These are phyloP conservation scores for Cephalopterus ornatus DNA, from an alignment of 2,113 vertebrate genomes.

Conservation along the genomic window DNA sequence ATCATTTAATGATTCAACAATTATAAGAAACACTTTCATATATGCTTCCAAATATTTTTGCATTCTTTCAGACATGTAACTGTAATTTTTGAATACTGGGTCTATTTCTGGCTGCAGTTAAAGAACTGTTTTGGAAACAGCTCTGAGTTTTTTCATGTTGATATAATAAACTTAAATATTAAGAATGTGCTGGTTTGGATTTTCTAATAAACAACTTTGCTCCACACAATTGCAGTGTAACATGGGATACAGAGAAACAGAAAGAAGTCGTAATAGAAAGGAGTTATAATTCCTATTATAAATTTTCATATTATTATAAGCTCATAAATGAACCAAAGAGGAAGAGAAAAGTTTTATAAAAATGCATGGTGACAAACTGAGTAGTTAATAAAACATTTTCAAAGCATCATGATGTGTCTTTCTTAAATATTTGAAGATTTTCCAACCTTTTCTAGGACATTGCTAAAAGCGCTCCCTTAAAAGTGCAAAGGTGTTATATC, in stretches of 20 bases:
- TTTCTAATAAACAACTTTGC: background rate
- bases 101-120: background rate
- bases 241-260: background rate
- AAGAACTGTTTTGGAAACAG: background rate
- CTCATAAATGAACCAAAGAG: background rate
- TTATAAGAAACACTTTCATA: background rate
- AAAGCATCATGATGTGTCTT: background rate
- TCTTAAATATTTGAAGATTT: background rate
- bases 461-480: background rate
- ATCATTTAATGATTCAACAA: slow-evolving; percentile 11
- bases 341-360: background rate
- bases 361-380: background rate
- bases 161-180: background rate
- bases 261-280: background rate
- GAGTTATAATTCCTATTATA: background rate
- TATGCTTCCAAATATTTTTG: slow-evolving; percentile 1
- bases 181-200: background rate
- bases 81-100: background rate
- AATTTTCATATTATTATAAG: background rate
- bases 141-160: background rate
- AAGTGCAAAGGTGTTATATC: background rate
- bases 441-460: background rate
- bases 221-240: background rate
- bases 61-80: background rate
- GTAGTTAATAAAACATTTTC: background rate